phyloP scores from a whole-genome alignment of 2,113 vertebrate species.

The human region DNA sequence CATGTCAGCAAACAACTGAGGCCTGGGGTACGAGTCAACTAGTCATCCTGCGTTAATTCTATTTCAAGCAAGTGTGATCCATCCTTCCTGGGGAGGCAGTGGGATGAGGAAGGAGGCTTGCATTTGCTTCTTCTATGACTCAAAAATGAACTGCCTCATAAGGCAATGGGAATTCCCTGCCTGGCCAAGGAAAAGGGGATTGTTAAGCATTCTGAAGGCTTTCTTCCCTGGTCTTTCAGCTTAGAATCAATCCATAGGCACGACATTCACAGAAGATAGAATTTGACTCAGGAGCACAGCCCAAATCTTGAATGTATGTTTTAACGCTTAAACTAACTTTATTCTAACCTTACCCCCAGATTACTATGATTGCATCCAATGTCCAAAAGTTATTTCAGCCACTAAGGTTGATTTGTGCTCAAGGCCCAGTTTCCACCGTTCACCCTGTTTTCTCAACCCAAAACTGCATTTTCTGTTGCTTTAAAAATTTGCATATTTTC shows the following conservation, averaged over 20 bases:
- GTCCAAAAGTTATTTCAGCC: constrained; percentile 45
- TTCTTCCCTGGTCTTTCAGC: not conserved
- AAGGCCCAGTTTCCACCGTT: constrained; percentile 66
- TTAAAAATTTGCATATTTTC: constrained; percentile 86
- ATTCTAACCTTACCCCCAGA: constrained; percentile 29
- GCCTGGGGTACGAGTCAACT: not conserved
- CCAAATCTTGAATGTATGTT: not conserved
- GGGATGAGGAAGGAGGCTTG: not conserved
- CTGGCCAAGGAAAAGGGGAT: not conserved
- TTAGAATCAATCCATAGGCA: not conserved
- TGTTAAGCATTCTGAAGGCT: not conserved
- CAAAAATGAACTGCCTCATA: not conserved
- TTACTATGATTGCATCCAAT: constrained; percentile 24
- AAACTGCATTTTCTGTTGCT: constrained; percentile 80
- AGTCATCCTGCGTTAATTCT: not conserved
- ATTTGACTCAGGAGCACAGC: not conserved
- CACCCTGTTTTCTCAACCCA: constrained; percentile 76
- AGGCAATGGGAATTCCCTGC: not conserved
- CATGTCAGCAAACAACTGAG: not conserved
- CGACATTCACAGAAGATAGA: not conserved
- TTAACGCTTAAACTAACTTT: constrained; percentile 37
- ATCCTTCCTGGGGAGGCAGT: not conserved
- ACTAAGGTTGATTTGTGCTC: constrained; percentile 32
- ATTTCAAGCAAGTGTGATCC: not conserved
- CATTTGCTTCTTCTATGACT: not conserved